Evolutionary conservation across 2,113 vertebrate genomes (phyloP).

Genomic region (Naja naja): DNA sequence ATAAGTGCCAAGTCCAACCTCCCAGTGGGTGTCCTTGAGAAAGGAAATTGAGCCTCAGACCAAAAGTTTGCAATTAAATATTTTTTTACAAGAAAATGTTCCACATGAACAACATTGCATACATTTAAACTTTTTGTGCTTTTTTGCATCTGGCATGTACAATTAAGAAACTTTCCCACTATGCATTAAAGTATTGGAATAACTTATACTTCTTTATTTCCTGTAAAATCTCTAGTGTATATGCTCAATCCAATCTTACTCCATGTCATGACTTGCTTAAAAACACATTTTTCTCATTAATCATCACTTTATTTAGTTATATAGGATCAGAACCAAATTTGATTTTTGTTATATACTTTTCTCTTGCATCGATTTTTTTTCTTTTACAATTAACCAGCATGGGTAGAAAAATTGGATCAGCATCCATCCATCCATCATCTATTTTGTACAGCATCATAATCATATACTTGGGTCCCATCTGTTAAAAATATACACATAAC

Average conservation of each 20-base stretch:
- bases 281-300: not conserved
- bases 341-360: not conserved
- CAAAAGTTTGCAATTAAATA: conserved; percentile 51
- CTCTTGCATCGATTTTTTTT: not conserved
- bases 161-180: not conserved
- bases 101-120: not conserved
- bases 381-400: not conserved
- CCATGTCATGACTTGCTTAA: not conserved
- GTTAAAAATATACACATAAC: not conserved
- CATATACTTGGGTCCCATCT: not conserved
- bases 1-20: conserved; percentile 59
- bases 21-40: conserved; percentile 51
- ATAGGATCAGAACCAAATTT: not conserved
- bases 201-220: not conserved
- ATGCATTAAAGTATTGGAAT: not conserved
- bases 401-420: not conserved
- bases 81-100: conserved; percentile 52
- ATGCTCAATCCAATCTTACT: not conserved
- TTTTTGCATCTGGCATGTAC: not conserved
- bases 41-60: conserved; percentile 51
- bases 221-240: not conserved
- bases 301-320: not conserved
- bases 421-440: not conserved
- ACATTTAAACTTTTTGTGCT: not conserved
- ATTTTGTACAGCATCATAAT: not conserved